phyloP scores from a whole-genome alignment of 2,888 invertebrate genomes.

The Luffia ferchaultella region DNA sequence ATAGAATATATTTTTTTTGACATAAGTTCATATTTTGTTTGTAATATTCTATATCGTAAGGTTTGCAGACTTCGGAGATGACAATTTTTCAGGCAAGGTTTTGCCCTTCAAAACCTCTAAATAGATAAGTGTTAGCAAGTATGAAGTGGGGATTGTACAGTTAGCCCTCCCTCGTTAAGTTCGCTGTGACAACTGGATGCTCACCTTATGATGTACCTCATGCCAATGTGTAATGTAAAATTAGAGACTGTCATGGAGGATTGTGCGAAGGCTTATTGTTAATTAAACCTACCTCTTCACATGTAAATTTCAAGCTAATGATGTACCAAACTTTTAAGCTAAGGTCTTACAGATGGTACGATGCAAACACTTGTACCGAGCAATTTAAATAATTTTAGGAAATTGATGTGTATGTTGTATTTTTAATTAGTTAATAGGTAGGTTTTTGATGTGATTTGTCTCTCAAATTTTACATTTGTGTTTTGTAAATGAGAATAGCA shows the following conservation, averaged over 20 bases:
- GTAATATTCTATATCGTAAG: not conserved
- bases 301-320: conserved; percentile 61
- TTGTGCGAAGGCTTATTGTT: conserved; percentile 45
- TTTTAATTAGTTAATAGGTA: conserved; percentile 65
- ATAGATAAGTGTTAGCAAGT: conserved; percentile 65
- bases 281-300: conserved; percentile 61
- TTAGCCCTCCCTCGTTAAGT: conserved; percentile 66
- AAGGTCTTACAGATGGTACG: conserved; percentile 31
- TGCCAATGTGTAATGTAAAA: conserved; percentile 36
- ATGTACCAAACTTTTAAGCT: conserved; percentile 60
- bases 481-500: conserved; percentile 68
- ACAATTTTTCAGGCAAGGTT: conserved; percentile 53
- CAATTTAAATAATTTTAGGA: conserved; percentile 40
- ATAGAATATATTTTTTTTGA: not conserved
- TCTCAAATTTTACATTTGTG: conserved; percentile 65
- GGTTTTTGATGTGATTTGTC: conserved; percentile 66
- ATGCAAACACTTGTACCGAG: conserved; percentile 25
- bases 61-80: conserved; percentile 55
- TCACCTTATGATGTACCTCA: conserved; percentile 25
- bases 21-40: not conserved
- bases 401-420: conserved; percentile 65
- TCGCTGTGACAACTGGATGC: conserved; percentile 62
- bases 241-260: conserved; percentile 50
- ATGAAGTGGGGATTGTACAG: conserved; percentile 65
- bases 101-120: conserved; percentile 55